Base-by-base conservation (phyloP, 1,140 invertebrate species). In the Leguminivora glycinivorella region DNA sequence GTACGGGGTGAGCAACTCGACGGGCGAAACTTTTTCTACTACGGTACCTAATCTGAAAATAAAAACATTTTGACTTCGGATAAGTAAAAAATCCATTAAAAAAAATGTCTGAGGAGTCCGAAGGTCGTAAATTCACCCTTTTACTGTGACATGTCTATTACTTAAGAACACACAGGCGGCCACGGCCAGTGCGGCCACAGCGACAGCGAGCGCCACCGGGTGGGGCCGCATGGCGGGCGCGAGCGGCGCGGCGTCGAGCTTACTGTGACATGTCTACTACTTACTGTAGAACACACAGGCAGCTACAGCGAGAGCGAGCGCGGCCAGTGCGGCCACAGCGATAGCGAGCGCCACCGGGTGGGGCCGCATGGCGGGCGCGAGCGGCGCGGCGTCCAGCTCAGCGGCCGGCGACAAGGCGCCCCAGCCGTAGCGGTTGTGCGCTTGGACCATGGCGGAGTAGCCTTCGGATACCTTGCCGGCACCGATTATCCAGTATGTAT, bases 341-440 rank as follows among this genome's bases (percentile, higher is more conserved):
- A 94, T 89, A 0, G 93, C 94, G 0, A 96, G 84, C n/a, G 94
- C 92, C 7, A 94, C 87, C 70, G 94, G 92, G 56, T 92, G 93
- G 69, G 93, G 92, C 66, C 94, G 92, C 0, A 93, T 89, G 1
- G 94, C 93, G 67, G 94, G 84, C 66, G 94, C 93, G 1, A 93
- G 89, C 12, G 93, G 92, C 17, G 91, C 87, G 17, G 93, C 90
- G 68, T 93, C 92, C 72, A 93, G 82, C 75, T 82, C 84, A 78
- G 87, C 93, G 40, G 85, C 80, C 60, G 94, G 93, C 52, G 95
- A 93, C 60, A 94, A 76, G 52, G 90, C 78, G 78, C 95, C 96
- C 95, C 95, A 98, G n/a, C 97, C 98, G 84, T 96, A 95, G 14
- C 92, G 85, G 85, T 98, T 98, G 66, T 92, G 89, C 0, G 97